Conservation (phyloP, 1,140 invertebrate species). For the Tachypleus tridentatus region DNA sequence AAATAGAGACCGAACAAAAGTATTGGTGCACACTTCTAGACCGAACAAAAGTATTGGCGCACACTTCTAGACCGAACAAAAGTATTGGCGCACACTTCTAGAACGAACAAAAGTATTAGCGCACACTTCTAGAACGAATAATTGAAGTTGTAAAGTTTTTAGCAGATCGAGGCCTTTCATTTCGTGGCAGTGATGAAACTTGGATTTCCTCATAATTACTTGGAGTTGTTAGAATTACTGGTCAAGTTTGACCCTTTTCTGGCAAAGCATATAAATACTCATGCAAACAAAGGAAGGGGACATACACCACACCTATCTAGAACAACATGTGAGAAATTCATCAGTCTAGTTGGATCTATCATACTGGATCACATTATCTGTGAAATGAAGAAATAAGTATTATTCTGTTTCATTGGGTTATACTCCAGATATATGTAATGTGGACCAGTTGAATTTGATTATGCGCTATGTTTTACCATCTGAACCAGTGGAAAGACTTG, state of each 20-base stretch:
- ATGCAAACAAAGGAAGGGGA: slow-evolving; percentile 9
- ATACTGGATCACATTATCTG: slow-evolving; percentile 1
- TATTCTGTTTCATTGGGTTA: slow-evolving; percentile 33
- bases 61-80: neutral
- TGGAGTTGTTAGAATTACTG: slow-evolving; percentile 14
- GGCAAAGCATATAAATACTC: slow-evolving; percentile 11
- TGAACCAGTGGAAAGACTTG: slow-evolving; percentile 7
- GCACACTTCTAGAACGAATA: neutral
- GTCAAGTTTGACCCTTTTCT: slow-evolving; percentile 15
- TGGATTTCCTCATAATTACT: slow-evolving; percentile 7
- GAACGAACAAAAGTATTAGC: neutral
- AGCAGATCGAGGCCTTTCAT: slow-evolving; percentile 8
- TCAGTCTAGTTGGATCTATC: slow-evolving; percentile 7
- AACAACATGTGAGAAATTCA: slow-evolving; percentile 17
- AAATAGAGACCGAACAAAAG: slow-evolving; percentile 1
- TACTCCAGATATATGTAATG: slow-evolving; percentile 30
- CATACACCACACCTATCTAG: slow-evolving; percentile 8
- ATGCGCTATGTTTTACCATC: slow-evolving; percentile 19
- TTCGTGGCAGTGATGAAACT: slow-evolving; percentile 6
- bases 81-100: too few relatives aligned
- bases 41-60: neutral
- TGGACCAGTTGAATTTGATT: slow-evolving; percentile 31
- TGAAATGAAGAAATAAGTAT: slow-evolving; percentile 24
- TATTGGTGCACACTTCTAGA: neutral
- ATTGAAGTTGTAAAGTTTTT: slow-evolving; percentile 1